Percentiles rank a stretch among this genome's conserved stretches.
Conservation (phyloP, 2,113 vertebrate species). For the Pipa parva region DNA sequence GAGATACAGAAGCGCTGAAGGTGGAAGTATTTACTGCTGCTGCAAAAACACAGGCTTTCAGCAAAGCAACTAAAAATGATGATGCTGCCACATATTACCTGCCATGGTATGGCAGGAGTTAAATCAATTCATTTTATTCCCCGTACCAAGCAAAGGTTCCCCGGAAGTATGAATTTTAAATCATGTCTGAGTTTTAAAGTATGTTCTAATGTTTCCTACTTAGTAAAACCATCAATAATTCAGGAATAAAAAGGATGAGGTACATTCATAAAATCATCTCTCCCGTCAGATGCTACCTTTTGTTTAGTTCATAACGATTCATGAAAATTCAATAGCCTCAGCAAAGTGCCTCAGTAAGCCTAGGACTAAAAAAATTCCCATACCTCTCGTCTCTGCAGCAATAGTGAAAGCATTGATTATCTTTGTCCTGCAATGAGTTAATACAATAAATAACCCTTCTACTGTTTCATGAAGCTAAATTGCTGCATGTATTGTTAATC, state of each 20-base stretch:
- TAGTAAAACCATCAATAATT: constrained; percentile 43
- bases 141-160: constrained; percentile 28
- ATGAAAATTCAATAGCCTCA: constrained; percentile 40
- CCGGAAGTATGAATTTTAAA: constrained; percentile 42
- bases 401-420: constrained; percentile 9
- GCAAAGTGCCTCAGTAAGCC: constrained; percentile 36
- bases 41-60: background rate
- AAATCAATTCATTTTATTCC: constrained; percentile 26
- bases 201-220: constrained; percentile 44
- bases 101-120: background rate
- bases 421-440: constrained; percentile 11
- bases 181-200: constrained; percentile 41
- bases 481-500: background rate
- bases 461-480: background rate
- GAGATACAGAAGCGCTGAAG: background rate
- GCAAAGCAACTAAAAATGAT: background rate
- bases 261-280: constrained; percentile 41
- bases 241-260: constrained; percentile 39
- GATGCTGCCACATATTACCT: background rate
- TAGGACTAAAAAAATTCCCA: constrained; percentile 14
- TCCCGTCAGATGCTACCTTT: constrained; percentile 34
- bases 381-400: constrained; percentile 1
- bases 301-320: constrained; percentile 42
- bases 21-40: background rate
- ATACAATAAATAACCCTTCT: background rate